A percentile compares a stretch with the other conserved stretches of the same genome.
phyloP scores from a whole-genome alignment of 2,888 invertebrate species.

The Euplagia quadripunctaria region DNA sequence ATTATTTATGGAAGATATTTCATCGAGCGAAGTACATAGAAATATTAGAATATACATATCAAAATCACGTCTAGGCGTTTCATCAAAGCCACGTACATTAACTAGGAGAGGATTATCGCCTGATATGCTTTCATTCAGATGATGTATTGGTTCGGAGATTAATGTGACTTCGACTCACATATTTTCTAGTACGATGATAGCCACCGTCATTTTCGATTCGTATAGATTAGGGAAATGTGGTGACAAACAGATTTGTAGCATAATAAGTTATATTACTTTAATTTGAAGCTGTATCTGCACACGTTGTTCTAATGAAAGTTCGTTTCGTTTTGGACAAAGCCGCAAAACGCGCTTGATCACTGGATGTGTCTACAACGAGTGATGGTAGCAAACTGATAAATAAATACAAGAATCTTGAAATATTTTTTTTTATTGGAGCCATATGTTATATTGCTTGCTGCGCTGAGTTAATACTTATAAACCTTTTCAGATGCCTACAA shows the following conservation, averaged over 20 bases:
- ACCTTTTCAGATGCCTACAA: too few species aligned
- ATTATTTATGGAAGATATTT: slow-evolving; percentile 6
- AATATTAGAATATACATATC: slow-evolving; percentile 51
- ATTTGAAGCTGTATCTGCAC: too few species aligned
- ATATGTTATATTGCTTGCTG: too few species aligned
- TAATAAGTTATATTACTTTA: too few species aligned
- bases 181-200: slow-evolving; percentile 5
- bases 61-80: slow-evolving; percentile 55
- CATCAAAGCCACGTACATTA: slow-evolving; percentile 58
- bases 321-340: too few species aligned
- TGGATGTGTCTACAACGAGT: too few species aligned
- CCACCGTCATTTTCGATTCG: not conserved
- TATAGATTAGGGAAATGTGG: not conserved
- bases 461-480: too few species aligned
- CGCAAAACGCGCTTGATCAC: too few species aligned
- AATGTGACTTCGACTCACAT: slow-evolving; percentile 3
- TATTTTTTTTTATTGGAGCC: too few species aligned
- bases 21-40: slow-evolving; percentile 29
- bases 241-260: not conserved
- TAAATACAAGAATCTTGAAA: too few species aligned
- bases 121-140: slow-evolving; percentile 59
- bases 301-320: too few species aligned
- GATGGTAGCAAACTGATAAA: too few species aligned
- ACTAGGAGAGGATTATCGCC: slow-evolving; percentile 61
- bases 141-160: slow-evolving; percentile 42